These are phyloP conservation scores for Gerris buenoi DNA, from an alignment of 1,140 invertebrate genomes.

Conservation along the genomic window DNA sequence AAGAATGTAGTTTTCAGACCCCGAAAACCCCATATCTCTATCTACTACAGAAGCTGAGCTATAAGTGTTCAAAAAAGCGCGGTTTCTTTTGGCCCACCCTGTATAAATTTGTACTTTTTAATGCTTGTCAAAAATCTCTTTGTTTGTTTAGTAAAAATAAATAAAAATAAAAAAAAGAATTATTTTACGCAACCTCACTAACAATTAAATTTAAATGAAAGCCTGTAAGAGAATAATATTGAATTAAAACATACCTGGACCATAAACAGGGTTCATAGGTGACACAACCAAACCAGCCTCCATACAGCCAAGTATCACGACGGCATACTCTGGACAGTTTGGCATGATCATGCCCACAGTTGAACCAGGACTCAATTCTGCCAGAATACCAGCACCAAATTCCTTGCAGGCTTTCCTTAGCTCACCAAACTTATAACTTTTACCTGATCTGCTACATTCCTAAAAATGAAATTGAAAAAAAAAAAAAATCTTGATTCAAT, in stretches of 20 bases:
- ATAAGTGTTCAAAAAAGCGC: no score
- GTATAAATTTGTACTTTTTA: no score
- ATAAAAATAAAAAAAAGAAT: no score
- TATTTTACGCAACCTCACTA: no score
- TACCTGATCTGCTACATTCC: constrained; percentile 52
- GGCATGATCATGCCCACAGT: constrained; percentile 51
- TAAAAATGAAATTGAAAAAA: constrained; percentile 27
- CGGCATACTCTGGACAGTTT: constrained; percentile 59
- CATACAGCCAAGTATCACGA: constrained; percentile 46
- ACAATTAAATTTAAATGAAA: no score
- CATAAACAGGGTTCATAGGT: constrained; percentile 67
- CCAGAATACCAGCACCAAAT: constrained; percentile 48
- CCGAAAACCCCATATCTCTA: no score
- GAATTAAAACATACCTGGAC: constrained; percentile 42
- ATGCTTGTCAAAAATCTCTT: no score
- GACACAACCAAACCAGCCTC: constrained; percentile 55
- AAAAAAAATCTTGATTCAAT: neutral
- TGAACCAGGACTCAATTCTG: constrained; percentile 51
- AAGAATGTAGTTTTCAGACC: no score
- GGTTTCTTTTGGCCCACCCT: no score
- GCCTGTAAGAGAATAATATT: no score
- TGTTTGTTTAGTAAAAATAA: no score
- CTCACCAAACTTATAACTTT: constrained; percentile 52
- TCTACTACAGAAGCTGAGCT: no score
- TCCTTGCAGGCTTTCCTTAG: constrained; percentile 42